Percentiles rank a stretch among this genome's conserved stretches.
Evolutionary conservation across 2,797 vertebrate genomes (phyloP).

Genomic region (Sphaeramia orbicularis): DNA sequence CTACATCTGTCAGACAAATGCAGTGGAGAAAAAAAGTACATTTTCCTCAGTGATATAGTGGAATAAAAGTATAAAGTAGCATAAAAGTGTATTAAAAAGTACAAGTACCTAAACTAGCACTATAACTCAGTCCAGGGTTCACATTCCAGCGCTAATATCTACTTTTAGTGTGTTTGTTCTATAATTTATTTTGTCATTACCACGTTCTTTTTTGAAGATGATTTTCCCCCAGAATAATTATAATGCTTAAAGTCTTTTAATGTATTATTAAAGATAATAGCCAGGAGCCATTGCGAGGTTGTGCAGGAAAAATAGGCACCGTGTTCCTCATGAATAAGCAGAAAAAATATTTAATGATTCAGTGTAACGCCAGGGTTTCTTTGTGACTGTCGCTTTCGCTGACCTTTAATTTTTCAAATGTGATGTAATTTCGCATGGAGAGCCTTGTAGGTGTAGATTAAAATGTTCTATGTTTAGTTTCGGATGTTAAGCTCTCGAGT

Average conservation of each 20-base stretch:
- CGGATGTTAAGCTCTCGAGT: slow-evolving; percentile 15
- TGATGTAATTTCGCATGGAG: slow-evolving; percentile 24
- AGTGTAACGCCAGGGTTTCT: slow-evolving; percentile 20
- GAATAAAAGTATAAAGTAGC: too few species aligned
- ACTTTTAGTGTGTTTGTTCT: neutral
- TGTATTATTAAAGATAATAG: slow-evolving; percentile 23
- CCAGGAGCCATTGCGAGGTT: slow-evolving; percentile 24
- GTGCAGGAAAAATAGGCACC: slow-evolving; percentile 8
- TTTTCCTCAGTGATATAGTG: too few species aligned
- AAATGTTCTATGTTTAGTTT: slow-evolving; percentile 20
- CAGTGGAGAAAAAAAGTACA: too few species aligned
- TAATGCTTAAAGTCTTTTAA: slow-evolving; percentile 9
- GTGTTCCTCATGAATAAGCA: slow-evolving; percentile 25
- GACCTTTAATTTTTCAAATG: slow-evolving; percentile 48
- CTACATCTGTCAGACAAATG: too few species aligned
- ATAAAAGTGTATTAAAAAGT: too few species aligned
- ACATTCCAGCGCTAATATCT: slow-evolving; percentile 6
- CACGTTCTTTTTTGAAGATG: slow-evolving; percentile 9
- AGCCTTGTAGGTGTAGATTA: slow-evolving; percentile 39
- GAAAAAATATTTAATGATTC: slow-evolving; percentile 39
- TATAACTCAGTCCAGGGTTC: too few species aligned
- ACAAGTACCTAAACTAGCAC: too few species aligned
- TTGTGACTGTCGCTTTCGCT: slow-evolving; percentile 26
- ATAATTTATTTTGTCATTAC: slow-evolving; percentile 6
- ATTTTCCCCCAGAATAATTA: slow-evolving; percentile 9